These are phyloP conservation scores for Yponomeuta malinellus DNA, from an alignment of 2,888 invertebrate species.

Conservation along the genomic window DNA sequence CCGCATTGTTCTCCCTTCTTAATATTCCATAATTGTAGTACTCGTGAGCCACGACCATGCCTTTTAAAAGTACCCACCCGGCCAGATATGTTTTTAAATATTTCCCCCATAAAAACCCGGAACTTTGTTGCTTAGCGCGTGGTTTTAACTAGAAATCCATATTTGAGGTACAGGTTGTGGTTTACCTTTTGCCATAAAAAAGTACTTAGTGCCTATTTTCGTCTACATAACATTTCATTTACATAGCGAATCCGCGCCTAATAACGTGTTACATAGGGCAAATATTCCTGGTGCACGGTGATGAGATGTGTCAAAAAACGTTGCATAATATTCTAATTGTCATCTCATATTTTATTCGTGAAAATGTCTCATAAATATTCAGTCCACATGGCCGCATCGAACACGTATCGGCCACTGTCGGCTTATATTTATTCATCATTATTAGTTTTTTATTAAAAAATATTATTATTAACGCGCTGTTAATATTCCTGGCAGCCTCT, in stretches of 20 bases:
- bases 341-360: background rate
- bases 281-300: background rate
- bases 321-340: background rate
- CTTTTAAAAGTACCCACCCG: background rate
- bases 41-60: slow-evolving; percentile 24
- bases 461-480: slow-evolving; percentile 27
- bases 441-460: slow-evolving; percentile 19
- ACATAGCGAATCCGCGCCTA: too few relatives aligned
- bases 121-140: background rate
- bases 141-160: too few relatives aligned
- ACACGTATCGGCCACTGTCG: slow-evolving; percentile 12
- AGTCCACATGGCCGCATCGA: slow-evolving; percentile 6
- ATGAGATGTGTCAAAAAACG: background rate
- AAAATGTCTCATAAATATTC: background rate
- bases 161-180: too few relatives aligned
- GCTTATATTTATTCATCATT: slow-evolving; percentile 16
- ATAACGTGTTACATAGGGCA: too few relatives aligned
- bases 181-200: too few relatives aligned
- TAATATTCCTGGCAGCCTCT: slow-evolving; percentile 30
- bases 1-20: slow-evolving; percentile 32
- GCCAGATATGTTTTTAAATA: background rate
- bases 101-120: background rate
- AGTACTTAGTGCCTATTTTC: too few relatives aligned
- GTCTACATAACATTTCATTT: too few relatives aligned
- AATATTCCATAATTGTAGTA: slow-evolving; percentile 31